Evolutionary conservation across 2,888 invertebrate species (phyloP), one percentile per base, ranked within the genome.

Genomic region (Cyrtodaria siliqua): DNA sequence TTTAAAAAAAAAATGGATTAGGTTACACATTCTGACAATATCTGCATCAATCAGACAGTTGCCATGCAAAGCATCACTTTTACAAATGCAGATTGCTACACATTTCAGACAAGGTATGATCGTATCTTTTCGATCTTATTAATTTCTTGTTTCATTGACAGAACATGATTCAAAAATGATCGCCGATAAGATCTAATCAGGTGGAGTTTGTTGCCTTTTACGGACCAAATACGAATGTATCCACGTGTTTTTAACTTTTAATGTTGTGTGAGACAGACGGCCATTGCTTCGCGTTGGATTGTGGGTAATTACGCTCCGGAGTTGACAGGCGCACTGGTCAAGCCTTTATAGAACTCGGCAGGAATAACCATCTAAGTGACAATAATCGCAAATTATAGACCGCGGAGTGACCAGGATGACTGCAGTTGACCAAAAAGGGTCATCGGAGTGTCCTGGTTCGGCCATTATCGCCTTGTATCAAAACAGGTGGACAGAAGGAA

Each of bases 351-450:
- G 12, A 50, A 27, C 27, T 24, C 52, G 44, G 59, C 47, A 55
- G 53, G 42, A 56, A 16, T 55, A 18, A 49, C 57, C 66, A 50
- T 47, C 59, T 59, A 56, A 18, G 55, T 42, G 60, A 52, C 47
- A 56, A 56, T 66, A 66, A 72, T 72, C 60, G 53, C 61, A 60
- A 72, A 72, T 72, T 72, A 72, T 61, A 72, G 72, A 66, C 33
- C 29, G 23, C 49, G 27, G 55, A 66, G 18, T 42, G 50, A 50
- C 59, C 44, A 42, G 57, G 64, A 59, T 49, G 59, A 29, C 16
- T 18, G 16, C 4, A 44, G n/a, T 44, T 44, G 44, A 44, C 53
- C 59, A 44, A 68, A 64, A 75, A 66, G 49, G 69, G 53, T 27
- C 69, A 55, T 20, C 23, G 29, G n/a, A 53, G 49, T 50, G 33